Conservation (phyloP, 2,888 invertebrate species). For the Pandemis cinnamomeana region DNA sequence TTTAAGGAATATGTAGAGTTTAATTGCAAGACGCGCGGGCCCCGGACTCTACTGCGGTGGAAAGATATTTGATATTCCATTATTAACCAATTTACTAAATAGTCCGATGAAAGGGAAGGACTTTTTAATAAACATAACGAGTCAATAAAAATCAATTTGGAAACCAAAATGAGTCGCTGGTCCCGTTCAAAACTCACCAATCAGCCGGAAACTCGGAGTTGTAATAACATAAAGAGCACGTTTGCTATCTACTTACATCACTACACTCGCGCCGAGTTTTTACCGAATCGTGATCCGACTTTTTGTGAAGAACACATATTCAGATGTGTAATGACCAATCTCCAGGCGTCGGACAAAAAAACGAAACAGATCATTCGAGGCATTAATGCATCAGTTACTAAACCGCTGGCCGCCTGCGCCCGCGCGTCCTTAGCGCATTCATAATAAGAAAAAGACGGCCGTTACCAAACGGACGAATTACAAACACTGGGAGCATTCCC, state of each 20-base stretch:
- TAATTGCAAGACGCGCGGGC: constrained; percentile 73
- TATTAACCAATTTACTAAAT: constrained; percentile 39
- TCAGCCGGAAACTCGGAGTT: constrained; percentile 40
- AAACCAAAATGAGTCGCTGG: constrained; percentile 63
- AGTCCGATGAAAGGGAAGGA: constrained; percentile 9
- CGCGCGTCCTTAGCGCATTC: constrained; percentile 81
- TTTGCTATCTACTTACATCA: constrained; percentile 78
- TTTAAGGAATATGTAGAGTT: constrained; percentile 82
- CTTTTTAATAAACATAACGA: constrained; percentile 29
- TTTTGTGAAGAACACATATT: constrained; percentile 80
- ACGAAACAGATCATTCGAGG: constrained; percentile 71
- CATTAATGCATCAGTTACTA: constrained; percentile 84
- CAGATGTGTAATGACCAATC: constrained; percentile 84
- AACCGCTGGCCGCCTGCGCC: constrained; percentile 81
- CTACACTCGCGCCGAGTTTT: constrained; percentile 73
- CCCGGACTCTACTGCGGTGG: constrained; percentile 45
- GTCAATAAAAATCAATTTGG: constrained; percentile 70
- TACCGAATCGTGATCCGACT: constrained; percentile 79
- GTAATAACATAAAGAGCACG: constrained; percentile 69
- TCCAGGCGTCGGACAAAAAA: constrained; percentile 77
- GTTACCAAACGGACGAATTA: constrained; percentile 76
- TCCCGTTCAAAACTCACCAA: constrained; percentile 40
- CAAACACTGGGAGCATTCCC: constrained; percentile 74
- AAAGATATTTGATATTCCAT: constrained; percentile 43
- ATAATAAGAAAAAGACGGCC: constrained; percentile 80